A percentile compares a stretch with the other conserved stretches of the same genome.
These are phyloP conservation scores for Drosophila pegasa DNA, from an alignment of 2,888 invertebrate species.

Conservation along the genomic window DNA sequence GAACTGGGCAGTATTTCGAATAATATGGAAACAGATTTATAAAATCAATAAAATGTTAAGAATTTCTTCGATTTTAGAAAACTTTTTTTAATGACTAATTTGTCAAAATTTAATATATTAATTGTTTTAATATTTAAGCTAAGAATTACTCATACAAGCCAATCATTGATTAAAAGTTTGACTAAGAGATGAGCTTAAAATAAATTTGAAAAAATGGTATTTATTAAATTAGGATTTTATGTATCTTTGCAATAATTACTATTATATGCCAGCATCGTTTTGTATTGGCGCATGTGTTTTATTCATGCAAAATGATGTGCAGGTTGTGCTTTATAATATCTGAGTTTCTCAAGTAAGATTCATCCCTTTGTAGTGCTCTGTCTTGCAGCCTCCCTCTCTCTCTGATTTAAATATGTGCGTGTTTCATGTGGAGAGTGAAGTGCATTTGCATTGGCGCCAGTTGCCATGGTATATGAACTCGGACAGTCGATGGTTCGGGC, in stretches of 20 bases:
- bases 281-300: too few relatives aligned
- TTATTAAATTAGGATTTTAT: too few relatives aligned
- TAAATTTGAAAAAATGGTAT: too few relatives aligned
- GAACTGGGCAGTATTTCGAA: neutral
- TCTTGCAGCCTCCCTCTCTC: neutral
- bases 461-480: constrained; percentile 35
- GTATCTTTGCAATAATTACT: too few relatives aligned
- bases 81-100: neutral
- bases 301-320: neutral
- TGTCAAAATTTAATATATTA: neutral
- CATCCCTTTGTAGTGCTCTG: neutral
- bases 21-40: neutral
- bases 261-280: too few relatives aligned
- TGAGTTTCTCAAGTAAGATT: neutral
- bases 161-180: too few relatives aligned
- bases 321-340: too few relatives aligned
- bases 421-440: constrained; percentile 22
- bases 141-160: too few relatives aligned
- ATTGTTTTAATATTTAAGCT: too few relatives aligned
- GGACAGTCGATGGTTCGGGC: constrained; percentile 43
- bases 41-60: neutral
- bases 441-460: constrained; percentile 65
- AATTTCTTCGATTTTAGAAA: neutral
- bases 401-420: constrained; percentile 2
- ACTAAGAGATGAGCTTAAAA: too few relatives aligned